Evolutionary conservation across 2,113 vertebrate species (phyloP).

Genomic region (Takifugu flavidus): DNA sequence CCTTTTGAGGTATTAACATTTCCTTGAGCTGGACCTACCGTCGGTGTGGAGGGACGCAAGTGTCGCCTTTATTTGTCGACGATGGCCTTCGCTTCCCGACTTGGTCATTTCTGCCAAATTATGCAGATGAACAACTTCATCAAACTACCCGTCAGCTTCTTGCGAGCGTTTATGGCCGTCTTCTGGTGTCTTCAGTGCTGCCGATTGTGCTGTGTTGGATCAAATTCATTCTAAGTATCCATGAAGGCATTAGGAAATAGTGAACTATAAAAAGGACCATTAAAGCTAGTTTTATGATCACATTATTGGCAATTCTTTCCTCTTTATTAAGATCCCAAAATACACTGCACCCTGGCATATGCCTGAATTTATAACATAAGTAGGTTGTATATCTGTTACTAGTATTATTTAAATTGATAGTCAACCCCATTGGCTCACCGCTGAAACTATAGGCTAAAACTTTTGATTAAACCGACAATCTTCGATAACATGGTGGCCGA

Average conservation of each 20-base stretch:
- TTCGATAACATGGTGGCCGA: too few species aligned
- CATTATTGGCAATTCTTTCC: slow-evolving; percentile 5
- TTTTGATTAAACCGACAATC: too few species aligned
- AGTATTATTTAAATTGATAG: too few species aligned
- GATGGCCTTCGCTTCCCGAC: not conserved
- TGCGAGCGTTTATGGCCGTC: not conserved
- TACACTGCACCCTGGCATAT: not conserved
- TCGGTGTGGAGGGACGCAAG: too few species aligned
- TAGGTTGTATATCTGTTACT: too few species aligned
- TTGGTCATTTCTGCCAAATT: not conserved
- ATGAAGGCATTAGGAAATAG: not conserved
- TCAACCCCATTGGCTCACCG: too few species aligned
- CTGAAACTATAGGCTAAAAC: too few species aligned
- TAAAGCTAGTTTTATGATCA: not conserved
- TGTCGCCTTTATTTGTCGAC: too few species aligned
- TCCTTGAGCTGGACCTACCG: not conserved
- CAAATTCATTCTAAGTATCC: not conserved
- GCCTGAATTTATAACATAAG: too few species aligned
- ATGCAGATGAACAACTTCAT: not conserved
- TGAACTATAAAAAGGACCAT: slow-evolving; percentile 19
- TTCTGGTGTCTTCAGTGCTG: not conserved
- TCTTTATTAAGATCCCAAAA: not conserved
- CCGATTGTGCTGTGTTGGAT: not conserved
- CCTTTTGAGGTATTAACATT: not conserved
- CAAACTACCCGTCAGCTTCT: slow-evolving; percentile 2